A percentile compares a stretch with the other conserved stretches of the same genome.
phyloP scores from a whole-genome alignment of 2,888 invertebrate genomes.

The Trichacis sp. region DNA sequence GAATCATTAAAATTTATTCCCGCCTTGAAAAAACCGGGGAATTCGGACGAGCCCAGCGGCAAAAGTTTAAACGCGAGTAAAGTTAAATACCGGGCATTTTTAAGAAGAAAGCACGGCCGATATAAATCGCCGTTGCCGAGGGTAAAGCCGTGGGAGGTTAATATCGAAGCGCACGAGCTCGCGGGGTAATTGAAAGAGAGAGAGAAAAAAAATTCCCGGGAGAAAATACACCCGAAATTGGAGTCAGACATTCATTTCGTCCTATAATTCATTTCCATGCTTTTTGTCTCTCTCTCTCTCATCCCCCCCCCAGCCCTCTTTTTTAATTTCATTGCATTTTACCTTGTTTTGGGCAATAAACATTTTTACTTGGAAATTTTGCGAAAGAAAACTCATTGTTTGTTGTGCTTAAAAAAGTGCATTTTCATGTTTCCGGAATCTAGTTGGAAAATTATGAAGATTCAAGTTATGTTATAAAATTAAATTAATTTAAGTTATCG shows the following conservation, averaged over 20 bases:
- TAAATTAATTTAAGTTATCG: too few relatives aligned
- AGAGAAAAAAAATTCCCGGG: neutral
- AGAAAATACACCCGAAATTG: neutral
- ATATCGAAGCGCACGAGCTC: slow-evolving; percentile 19
- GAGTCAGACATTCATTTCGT: neutral
- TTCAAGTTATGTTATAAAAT: too few relatives aligned
- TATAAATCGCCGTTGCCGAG: slow-evolving; percentile 37
- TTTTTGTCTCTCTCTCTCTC: too few relatives aligned
- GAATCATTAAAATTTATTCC: slow-evolving; percentile 45
- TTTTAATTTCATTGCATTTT: neutral
- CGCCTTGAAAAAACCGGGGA: slow-evolving; percentile 28
- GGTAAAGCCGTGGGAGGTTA: slow-evolving; percentile 29
- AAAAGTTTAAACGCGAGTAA: slow-evolving; percentile 18
- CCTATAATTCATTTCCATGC: neutral
- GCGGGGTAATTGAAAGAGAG: slow-evolving; percentile 4
- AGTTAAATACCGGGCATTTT: slow-evolving; percentile 43
- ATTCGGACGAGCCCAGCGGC: slow-evolving; percentile 7
- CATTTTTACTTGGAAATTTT: too few relatives aligned
- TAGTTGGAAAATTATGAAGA: too few relatives aligned
- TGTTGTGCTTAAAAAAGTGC: too few relatives aligned
- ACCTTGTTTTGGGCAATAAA: neutral
- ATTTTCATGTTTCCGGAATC: too few relatives aligned
- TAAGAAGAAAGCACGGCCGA: slow-evolving; percentile 31
- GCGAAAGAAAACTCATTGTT: too few relatives aligned
- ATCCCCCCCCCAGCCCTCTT: too few relatives aligned